Base-by-base conservation (phyloP, 2,888 invertebrate genomes). In the Halictus ligatus region DNA sequence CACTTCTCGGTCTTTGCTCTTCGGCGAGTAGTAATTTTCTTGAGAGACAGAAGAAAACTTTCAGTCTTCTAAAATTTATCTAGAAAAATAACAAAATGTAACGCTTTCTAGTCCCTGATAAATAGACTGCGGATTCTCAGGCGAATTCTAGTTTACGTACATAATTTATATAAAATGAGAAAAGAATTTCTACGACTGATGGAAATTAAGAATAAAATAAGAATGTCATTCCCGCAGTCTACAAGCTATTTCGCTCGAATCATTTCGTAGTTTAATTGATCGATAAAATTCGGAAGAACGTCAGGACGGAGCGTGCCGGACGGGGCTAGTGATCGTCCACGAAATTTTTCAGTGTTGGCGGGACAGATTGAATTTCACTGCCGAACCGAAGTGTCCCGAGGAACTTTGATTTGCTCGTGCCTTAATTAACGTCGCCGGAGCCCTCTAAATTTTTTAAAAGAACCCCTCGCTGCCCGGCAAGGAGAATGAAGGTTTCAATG, bases 401-500 rank as follows among this genome's bases (percentile, higher is more conserved):
- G 58, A 77, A 71, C 69, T 78, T 75, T 58, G 80, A 84, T 80
- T 80, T 71, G 72, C 60, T 77, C 58, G 75, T 67, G 75, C 85
- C 84, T 91, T 90, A 88, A 91, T 91, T 91, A 91, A 88, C 85
- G 91, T 89, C 86, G 85, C 76, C 54, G 48, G 73, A 73, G 48
- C 75, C 75, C 75, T 75, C 64, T 72, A 81, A 86, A 88, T 86
- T 88, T 90, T 91, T 89, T 78, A 81, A 78, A 83, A 81, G 71
- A 71, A 78, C 73, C 75, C 72, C 82, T 54, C 48, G 79, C 48
- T 13, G 79, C 72, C 58, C 71, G 46, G 71, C 64, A 75, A 29
- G 58, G 73, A 75, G 75, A 78, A 78, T 48, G 74, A 88, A 82
- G 88, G 76, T 91, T 91, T 90, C 90, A 89, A 88, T 92, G 91